phyloP scores from a whole-genome alignment of 2,888 invertebrate genomes.

The Drosophila parthenogenetica region DNA sequence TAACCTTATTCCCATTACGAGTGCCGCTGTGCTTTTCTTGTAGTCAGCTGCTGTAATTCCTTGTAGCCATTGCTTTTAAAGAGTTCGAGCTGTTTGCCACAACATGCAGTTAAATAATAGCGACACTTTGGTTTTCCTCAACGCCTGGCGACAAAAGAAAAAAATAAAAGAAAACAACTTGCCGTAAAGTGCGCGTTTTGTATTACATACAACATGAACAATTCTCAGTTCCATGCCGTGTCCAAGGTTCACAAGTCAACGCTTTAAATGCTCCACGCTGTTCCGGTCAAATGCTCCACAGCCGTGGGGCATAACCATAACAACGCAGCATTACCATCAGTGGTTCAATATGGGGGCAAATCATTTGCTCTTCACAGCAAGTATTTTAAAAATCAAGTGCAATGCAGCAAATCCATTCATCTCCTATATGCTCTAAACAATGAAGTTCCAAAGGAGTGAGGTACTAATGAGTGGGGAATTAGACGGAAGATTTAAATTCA shows the following conservation, averaged over 20 bases:
- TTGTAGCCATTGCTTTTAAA: slow-evolving; percentile 63
- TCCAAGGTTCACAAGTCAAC: slow-evolving; percentile 47
- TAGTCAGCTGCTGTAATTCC: slow-evolving; percentile 50
- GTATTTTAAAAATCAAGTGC: slow-evolving; percentile 38
- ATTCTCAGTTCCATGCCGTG: slow-evolving; percentile 2
- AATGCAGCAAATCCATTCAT: slow-evolving; percentile 23
- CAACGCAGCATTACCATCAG: slow-evolving; percentile 51
- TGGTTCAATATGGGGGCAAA: slow-evolving; percentile 27
- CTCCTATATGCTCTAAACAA: neutral
- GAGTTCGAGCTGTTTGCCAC: slow-evolving; percentile 43
- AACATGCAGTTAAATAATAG: slow-evolving; percentile 76
- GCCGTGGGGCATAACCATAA: slow-evolving; percentile 78
- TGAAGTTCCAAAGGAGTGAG: neutral
- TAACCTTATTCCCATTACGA: slow-evolving; percentile 60
- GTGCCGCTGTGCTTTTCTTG: slow-evolving; percentile 21
- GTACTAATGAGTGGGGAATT: neutral
- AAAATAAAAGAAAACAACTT: slow-evolving; percentile 7
- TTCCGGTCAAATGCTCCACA: slow-evolving; percentile 73
- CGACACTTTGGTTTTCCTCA: slow-evolving; percentile 74
- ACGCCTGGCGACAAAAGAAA: slow-evolving; percentile 55
- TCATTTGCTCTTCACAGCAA: slow-evolving; percentile 27
- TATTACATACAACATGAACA: slow-evolving; percentile 57
- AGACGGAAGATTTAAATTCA: neutral
- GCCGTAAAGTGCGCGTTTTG: slow-evolving; percentile 77
- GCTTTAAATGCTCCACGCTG: slow-evolving; percentile 72